Evolutionary conservation across 2,113 vertebrate genomes (phyloP), one percentile per base, ranked within the genome.

Genomic region (Pogona vitticeps): DNA sequence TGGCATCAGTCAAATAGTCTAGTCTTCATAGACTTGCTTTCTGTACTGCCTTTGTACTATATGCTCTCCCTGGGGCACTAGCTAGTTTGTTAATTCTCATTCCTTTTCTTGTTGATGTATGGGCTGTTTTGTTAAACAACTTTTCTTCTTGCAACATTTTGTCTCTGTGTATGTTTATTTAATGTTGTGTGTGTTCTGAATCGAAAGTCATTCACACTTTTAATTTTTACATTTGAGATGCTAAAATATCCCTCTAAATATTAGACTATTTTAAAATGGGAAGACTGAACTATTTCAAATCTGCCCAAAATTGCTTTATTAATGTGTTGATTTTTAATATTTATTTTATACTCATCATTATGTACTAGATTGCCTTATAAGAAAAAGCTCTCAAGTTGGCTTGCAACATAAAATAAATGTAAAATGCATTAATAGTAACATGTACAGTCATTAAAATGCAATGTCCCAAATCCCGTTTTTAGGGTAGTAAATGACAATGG

Each of bases 41-140:
- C 91, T 94, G 83, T 93, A 84, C 86, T 78, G 90, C 90, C 95
- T 95, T 95, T 96, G 94, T 96, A 89, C 84, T 85, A 42, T 89
- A 52, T 46, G 71, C 89, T 92, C 3, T 88, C 92, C 93, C 90
- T 70, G 77, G 82, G 95, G 93, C 94, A 93, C 83, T 88, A 68
- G 90, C 90, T 80, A 88, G 8, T 68, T 68, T 84, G 93, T 94
- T 91, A 91, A 86, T 94, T 95, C 8, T 5, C 79, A 92, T 94
- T 93, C 75, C 31, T 93, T 92, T 84, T 83, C 88, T 86, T 90
- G 91, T 93, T 93, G 89, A 94, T 95, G 93, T 95, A 92, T 93
- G 89, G 83, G 80, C 90, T 91, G 65, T 91, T 94, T 92, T 95
- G 93, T 94, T 93, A 89, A 94, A 89, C 89, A 95, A 88, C 82